A percentile compares a stretch with the other conserved stretches of the same genome.
These are phyloP conservation scores for Campoletis raptor DNA, from an alignment of 2,888 invertebrate genomes.

Conservation along the genomic window DNA sequence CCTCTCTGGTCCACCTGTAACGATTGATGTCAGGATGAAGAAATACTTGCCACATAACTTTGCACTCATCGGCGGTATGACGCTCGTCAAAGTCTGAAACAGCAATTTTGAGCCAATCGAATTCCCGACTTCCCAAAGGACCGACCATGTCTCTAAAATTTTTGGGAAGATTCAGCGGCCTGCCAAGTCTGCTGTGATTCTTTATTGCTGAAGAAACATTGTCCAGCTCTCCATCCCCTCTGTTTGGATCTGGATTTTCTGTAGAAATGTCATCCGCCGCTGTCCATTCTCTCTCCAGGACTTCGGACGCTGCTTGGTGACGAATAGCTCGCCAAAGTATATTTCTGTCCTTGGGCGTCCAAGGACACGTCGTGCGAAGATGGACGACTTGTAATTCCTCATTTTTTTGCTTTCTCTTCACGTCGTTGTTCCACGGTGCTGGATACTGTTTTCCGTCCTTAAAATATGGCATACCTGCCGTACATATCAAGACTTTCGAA, in stretches of 20 bases:
- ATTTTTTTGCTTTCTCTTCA: conserved; percentile 83
- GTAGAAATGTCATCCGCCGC: conserved; percentile 15
- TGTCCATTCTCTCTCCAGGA: conserved; percentile 69
- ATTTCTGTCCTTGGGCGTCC: conserved; percentile 87
- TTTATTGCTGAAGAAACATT: neutral
- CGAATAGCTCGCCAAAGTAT: conserved; percentile 86
- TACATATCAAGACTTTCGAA: conserved; percentile 74
- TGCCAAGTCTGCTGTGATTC: neutral
- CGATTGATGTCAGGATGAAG: conserved; percentile 90
- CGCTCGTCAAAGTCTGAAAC: conserved; percentile 85
- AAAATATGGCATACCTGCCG: conserved; percentile 89
- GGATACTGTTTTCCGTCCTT: conserved; percentile 87
- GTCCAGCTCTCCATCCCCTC: neutral
- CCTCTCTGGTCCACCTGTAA: conserved; percentile 85
- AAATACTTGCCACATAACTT: conserved; percentile 90
- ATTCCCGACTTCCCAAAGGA: conserved; percentile 79
- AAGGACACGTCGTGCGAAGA: conserved; percentile 78
- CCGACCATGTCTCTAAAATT: conserved; percentile 75
- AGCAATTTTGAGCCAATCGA: conserved; percentile 88
- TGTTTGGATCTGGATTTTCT: neutral
- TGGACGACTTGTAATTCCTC: conserved; percentile 79
- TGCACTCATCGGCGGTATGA: conserved; percentile 89
- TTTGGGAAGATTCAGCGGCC: conserved; percentile 69
- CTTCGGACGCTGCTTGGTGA: conserved; percentile 82
- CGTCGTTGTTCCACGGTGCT: conserved; percentile 88